Evolutionary conservation across 2,113 vertebrate genomes (phyloP), one percentile per base, ranked within the genome.

Genomic region (Pteruthius melanotis): DNA sequence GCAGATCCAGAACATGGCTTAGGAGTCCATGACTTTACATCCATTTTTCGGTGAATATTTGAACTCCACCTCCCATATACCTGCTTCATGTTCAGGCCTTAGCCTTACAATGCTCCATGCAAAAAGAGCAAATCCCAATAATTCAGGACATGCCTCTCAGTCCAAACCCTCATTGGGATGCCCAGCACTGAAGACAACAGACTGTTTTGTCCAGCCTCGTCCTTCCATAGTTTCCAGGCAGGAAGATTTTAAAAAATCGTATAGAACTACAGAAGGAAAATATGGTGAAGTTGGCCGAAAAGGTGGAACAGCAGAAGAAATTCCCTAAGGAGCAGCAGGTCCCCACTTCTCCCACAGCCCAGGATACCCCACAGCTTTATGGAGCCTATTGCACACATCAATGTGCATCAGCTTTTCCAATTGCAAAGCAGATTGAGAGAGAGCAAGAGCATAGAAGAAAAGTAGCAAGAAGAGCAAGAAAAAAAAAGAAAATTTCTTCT

Each of bases 51-150:
- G 42, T 50, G 50, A 72, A 40, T 57, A 26, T 65, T 69, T 77
- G 39, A 85, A 76, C 26, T 40, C n/a, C 8, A 33, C 6, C 8
- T 8, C 5, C 20, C n/a, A 19, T 0, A 2, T 1, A 57, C 17
- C 40, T 79, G 20, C n/a, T 70, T 65, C 56, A 54, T 1, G 1
- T 12, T 13, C 30, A 70, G 44, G 44, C 27, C 30, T 64, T 15
- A 57, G 3, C 14, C 30, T 75, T 44, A 31, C 7, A 39, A 15
- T 0, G 1, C 11, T 78, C 37, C 17, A 5, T 26, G 47, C 21
- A 90, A 71, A 35, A 66, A 50, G 6, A 84, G 9, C 9, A 84
- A 91, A 68, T 39, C 39, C 86, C n/a, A 74, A 1, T 4, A 66
- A 14, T 7, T 83, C 65, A 75, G 27, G 53, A 71, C 40, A 10